These are phyloP conservation scores for Cydia amplana DNA, from an alignment of 1,140 invertebrate species.

Conservation along the genomic window DNA sequence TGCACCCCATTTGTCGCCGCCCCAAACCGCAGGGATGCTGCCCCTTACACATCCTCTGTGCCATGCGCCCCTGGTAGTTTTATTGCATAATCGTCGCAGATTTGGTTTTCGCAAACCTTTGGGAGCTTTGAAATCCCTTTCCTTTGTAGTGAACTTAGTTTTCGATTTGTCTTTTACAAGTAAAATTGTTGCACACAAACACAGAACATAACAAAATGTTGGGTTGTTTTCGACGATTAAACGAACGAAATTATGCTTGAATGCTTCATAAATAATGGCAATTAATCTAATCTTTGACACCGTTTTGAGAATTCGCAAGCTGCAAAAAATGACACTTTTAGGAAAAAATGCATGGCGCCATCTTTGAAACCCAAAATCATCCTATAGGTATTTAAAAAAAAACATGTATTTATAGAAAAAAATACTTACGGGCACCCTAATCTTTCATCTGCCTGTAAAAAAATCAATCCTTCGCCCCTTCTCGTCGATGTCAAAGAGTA, in stretches of 20 bases:
- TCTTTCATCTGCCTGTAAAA: neutral
- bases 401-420: no score
- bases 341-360: neutral
- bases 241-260: no score
- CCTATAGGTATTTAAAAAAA: no score
- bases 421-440: neutral
- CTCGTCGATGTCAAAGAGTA: neutral
- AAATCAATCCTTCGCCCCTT: neutral
- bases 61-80: slow-evolving; percentile 66
- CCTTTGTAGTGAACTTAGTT: neutral
- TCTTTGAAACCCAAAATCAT: neutral
- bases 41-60: slow-evolving; percentile 56
- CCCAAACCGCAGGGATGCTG: slow-evolving; percentile 61
- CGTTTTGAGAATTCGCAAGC: no score
- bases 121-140: slow-evolving; percentile 35
- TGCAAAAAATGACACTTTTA: no score
- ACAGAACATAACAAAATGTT: neutral
- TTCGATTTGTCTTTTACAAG: neutral
- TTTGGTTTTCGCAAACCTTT: slow-evolving; percentile 54
- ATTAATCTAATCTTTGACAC: no score
- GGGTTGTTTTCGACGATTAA: no score
- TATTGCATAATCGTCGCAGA: slow-evolving; percentile 68
- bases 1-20: slow-evolving; percentile 42
- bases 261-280: no score
- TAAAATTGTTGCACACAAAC: neutral